Evolutionary conservation across 1,140 invertebrate species (phyloP).

Genomic region (Laupala kohalensis): DNA sequence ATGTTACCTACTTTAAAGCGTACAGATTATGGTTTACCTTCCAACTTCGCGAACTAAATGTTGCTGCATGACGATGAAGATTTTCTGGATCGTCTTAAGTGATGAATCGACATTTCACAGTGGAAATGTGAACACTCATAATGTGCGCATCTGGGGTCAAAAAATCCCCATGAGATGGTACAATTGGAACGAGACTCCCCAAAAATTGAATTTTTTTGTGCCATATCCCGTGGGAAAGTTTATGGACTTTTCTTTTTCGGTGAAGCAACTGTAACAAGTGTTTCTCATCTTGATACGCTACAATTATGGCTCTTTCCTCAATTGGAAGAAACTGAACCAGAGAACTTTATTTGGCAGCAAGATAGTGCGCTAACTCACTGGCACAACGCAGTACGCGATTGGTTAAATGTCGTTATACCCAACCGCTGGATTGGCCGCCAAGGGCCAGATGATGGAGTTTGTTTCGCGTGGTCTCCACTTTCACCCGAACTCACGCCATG

Average conservation of each 20-base stretch:
- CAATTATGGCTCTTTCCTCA: conserved; percentile 4
- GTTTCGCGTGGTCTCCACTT: not conserved
- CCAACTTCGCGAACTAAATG: too few relatives aligned
- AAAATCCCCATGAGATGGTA: not conserved
- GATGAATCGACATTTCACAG: conserved; percentile 7
- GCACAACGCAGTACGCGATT: conserved; percentile 19
- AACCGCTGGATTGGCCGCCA: conserved; percentile 28
- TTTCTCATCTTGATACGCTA: not conserved
- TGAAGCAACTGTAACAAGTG: conserved; percentile 6
- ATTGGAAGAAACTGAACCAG: not conserved
- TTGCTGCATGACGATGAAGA: too few relatives aligned
- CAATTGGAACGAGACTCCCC: conserved; percentile 4
- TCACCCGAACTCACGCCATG: conserved; percentile 4
- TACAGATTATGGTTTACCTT: too few relatives aligned
- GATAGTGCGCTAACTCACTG: conserved; percentile 29
- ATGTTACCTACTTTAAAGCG: not conserved
- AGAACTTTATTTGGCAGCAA: conserved; percentile 23
- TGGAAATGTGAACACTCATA: not conserved
- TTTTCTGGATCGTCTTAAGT: not conserved
- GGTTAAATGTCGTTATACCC: conserved; percentile 24
- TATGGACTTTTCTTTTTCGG: conserved; percentile 7
- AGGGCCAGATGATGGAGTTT: conserved; percentile 14
- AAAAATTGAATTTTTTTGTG: conserved; percentile 8
- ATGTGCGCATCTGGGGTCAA: conserved; percentile 4
- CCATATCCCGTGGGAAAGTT: conserved; percentile 6